Evolutionary conservation across 2,113 vertebrate genomes (phyloP), one percentile per base, ranked within the genome.

Genomic region (Osmerus mordax): DNA sequence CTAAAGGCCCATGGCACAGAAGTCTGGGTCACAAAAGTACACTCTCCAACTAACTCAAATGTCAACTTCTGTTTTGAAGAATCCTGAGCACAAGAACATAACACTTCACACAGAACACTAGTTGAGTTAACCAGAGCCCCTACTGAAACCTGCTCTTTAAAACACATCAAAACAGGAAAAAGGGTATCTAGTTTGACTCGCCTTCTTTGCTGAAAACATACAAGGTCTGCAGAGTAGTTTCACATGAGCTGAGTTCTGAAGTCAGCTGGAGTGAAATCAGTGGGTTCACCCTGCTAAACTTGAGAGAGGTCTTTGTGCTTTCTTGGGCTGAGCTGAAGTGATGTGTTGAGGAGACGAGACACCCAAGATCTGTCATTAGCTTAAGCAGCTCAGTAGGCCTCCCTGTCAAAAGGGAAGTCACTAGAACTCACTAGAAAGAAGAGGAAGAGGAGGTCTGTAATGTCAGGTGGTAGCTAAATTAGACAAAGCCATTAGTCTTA

Each of bases 321-420:
- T 89, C 81, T 86, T 61, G 76, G 58, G 80, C 73, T 77, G 78
- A 88, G 74, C 78, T 83, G 0, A 52, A 80, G 71, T 60, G 23
- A 64, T 84, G 88, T 16, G 87, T 84, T 89, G 79, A 69, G 73
- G 76, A 81, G 81, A 84, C 77, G 84, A 81, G 84, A 72, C 41
- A 59, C 18, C 36, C 79, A 47, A 82, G 87, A 85, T 82, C 76
- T 78, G 86, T 87, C 78, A 91, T 93, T 91, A 90, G 67, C 67
- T 65, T 71, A 80, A 85, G 81, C 75, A 82, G 78, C 86, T 87
- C 84, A 91, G 88, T 88, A 84, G 74, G 84, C 86, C 83, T 83
- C 74, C 69, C 71, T 47, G 9, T 47, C 2, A 47, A 47, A 47
- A 47, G 41, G 41, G 41, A 47, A 47, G 41, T 47, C 41, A 47